Evolutionary conservation across 2,113 vertebrate species (phyloP), one percentile per base, ranked within the genome.

Genomic region (Amblyornis subalaris): DNA sequence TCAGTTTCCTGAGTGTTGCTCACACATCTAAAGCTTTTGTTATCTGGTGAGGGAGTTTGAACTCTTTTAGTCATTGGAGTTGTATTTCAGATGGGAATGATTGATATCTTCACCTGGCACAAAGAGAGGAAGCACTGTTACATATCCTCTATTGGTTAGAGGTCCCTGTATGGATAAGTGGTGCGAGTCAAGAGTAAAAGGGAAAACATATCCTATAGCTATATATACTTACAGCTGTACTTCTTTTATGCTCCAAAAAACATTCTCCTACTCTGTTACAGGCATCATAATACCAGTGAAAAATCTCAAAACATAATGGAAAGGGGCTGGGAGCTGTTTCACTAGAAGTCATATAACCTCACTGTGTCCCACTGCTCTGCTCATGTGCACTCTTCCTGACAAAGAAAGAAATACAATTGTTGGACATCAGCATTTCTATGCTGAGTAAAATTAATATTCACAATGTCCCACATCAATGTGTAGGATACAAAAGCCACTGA

Each of bases 121-220:
- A 95, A 85, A 81, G 84, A 92, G 50, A 94, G 38, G 65, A 94
- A 81, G 35, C 50, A 44, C 54, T 58, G 74, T 95, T 91, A 96
- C 3, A 1, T 40, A 69, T 66, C 24, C 44, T 74, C 28, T 64
- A 17, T 36, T 57, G 40, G 26, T 57, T 72, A 69, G 9, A 69
- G 20, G 40, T 44, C 5, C 40, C 50, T 57, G 17, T 57, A 61
- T 50, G 21, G 36, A 11, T 57, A 72, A 26, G 29, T 57, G 50
- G 6, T 81, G 44, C 12, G 31, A 51, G 28, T 81, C 29, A 93
- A 71, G 40, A 88, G 22, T 40, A 72, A 66, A 88, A 65, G 16
- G 40, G n/a, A 55, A 92, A 53, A 65, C 51, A 53, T 65, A 58
- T 48, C 45, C 57, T 70, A 7, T 45, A 86, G 55, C 33, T 86